Evolutionary conservation across 2,888 invertebrate genomes (phyloP).

Genomic region (Ferdinandea cuprea): DNA sequence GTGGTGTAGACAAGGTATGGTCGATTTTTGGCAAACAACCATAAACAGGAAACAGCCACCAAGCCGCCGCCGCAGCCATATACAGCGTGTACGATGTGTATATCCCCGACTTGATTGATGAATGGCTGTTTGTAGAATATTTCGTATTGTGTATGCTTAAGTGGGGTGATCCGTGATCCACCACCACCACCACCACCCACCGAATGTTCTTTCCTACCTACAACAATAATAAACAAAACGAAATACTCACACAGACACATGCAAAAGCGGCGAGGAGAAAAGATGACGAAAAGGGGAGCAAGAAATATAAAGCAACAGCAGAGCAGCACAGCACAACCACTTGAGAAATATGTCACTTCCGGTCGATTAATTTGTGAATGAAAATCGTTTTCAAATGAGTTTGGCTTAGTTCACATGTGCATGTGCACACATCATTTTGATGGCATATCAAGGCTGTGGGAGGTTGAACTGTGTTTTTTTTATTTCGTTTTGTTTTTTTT

Average conservation of each 20-base stretch:
- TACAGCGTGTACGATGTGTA: constrained; percentile 30
- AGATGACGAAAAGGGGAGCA: constrained; percentile 41
- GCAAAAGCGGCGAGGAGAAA: not conserved
- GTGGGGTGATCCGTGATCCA: constrained; percentile 37
- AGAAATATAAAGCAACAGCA: constrained; percentile 45
- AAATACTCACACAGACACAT: constrained; percentile 7
- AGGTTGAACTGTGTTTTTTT: constrained; percentile 23
- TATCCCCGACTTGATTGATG: constrained; percentile 52
- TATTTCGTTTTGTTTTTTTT: constrained; percentile 11
- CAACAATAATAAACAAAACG: constrained; percentile 21
- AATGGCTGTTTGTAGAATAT: constrained; percentile 63
- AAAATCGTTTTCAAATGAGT: constrained; percentile 73
- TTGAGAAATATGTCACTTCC: constrained; percentile 76
- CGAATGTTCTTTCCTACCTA: constrained; percentile 17
- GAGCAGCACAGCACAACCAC: constrained; percentile 52
- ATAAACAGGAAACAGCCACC: constrained; percentile 70
- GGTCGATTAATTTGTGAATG: constrained; percentile 75
- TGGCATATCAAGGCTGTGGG: constrained; percentile 52
- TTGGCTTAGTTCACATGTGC: constrained; percentile 59
- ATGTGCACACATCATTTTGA: constrained; percentile 45
- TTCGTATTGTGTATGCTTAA: constrained; percentile 38
- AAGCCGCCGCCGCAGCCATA: constrained; percentile 19
- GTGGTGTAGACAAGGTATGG: constrained; percentile 1
- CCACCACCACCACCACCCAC: constrained; percentile 50
- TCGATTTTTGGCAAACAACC: constrained; percentile 64